Evolutionary conservation across 2,797 vertebrate genomes (phyloP).

Genomic region (Lutjanus argentimaculatus): DNA sequence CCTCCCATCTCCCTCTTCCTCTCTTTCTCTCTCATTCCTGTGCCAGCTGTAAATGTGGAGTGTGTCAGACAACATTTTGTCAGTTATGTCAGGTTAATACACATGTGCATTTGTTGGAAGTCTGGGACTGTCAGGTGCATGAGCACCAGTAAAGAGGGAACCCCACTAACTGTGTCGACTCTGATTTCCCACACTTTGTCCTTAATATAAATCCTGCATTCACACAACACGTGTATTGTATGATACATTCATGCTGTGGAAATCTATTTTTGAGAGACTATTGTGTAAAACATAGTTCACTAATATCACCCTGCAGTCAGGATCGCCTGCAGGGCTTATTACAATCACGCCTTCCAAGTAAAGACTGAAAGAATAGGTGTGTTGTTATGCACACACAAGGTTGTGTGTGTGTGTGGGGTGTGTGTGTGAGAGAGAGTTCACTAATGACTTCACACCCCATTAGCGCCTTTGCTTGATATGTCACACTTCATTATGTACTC

Average conservation of each 20-base stretch:
- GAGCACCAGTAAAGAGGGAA: conserved; percentile 35
- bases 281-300: conserved; percentile 41
- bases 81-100: conserved; percentile 63
- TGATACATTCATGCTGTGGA: conserved; percentile 22
- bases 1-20: conserved; percentile 13
- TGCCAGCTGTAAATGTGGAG: conserved; percentile 60
- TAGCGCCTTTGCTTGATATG: conserved; percentile 86
- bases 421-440: conserved; percentile 64
- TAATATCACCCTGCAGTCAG: conserved; percentile 50
- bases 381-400: conserved; percentile 45
- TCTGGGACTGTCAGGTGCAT: conserved; percentile 47
- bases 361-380: conserved; percentile 50
- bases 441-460: conserved; percentile 85
- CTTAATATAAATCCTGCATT: conserved; percentile 17
- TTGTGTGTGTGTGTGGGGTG: conserved; percentile 27
- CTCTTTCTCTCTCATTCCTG: conserved; percentile 19
- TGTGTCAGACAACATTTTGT: conserved; percentile 61
- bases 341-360: conserved; percentile 46
- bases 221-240: conserved; percentile 4
- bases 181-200: conserved; percentile 14
- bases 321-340: conserved; percentile 49
- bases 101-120: conserved; percentile 44
- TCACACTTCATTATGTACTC: conserved; percentile 89
- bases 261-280: conserved; percentile 25
- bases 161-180: conserved; percentile 35